Evolutionary conservation across 2,888 invertebrate genomes (phyloP), one percentile per base, ranked within the genome.

Genomic region (Physocephala rufipes): DNA sequence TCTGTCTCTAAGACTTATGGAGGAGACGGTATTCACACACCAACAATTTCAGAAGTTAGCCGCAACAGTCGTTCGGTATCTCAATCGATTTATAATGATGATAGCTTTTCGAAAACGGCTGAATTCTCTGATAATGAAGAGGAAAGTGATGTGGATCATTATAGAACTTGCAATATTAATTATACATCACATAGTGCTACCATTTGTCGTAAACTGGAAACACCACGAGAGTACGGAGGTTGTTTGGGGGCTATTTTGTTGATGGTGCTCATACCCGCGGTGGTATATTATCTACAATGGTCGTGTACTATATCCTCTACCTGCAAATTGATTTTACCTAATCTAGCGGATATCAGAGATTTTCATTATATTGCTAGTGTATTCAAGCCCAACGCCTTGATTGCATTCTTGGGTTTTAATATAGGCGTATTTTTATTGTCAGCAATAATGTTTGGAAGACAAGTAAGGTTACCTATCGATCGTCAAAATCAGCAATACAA

Each of bases 21-120:
- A 43, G 63, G 75, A 24, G 74, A 78, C 2, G 78, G 71, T 36
- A 75, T 75, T 0, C 74, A 71, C 49, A 77, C 77, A 3, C 78
- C 78, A 28, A 80, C 78, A 5, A 78, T 76, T 15, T 79, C 77
- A 49, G 81, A 77, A 36, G 80, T 76, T 69, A 81, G 82, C 72
- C 82, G 79, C 7, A 81, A 80, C 21, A 82, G 82, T 64, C 81
- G 82, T n/a, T 85, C 85, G 7, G 78, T 81, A 0, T 83, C 84
- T 4, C 81, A 83, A 28, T 84, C 84, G 15, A 77, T 82, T 0
- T 84, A 82, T 64, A 85, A 85, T 26, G 86, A 85, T 71, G 84
- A 83, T 26, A 82, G 81, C 69, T 83, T 82, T 59, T 84, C 82
- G 1, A 83, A 82, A 71, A 82, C 80, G 12, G 30, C 82, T 78